Evolutionary conservation across 2,888 invertebrate genomes (phyloP), one percentile per base, ranked within the genome.

Genomic region (Mythimna loreyi): DNA sequence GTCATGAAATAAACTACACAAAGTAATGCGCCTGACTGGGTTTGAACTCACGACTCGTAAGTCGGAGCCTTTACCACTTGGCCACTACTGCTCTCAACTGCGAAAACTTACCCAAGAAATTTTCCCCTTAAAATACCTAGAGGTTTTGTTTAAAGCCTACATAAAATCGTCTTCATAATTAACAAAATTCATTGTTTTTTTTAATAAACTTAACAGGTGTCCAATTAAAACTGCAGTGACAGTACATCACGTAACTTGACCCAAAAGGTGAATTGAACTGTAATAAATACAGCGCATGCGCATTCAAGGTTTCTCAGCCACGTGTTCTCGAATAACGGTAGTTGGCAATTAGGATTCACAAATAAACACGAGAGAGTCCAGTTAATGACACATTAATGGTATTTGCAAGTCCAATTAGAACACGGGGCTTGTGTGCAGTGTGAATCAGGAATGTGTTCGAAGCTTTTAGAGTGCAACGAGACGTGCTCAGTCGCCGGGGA

Each of bases 391-490:
- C 65, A 67, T 81, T 63, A 81, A 66, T 45, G 52, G 43, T 70
- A 83, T 82, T 82, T 80, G 58, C 60, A 77, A 83, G 70, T 79
- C 69, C 63, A 68, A 83, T 74, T 65, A 75, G 53, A 64, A 65
- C 75, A 72, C 62, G 64, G 73, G 53, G 56, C 68, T 60, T 65
- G 67, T 67, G 64, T 60, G 57, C 59, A 47, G 30, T 36, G 66
- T 25, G 66, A 75, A 78, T 73, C 67, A 21, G 75, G 67, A 66
- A 72, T 81, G 45, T 67, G 50, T 55, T 60, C 61, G 56, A 72
- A 69, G 30, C 49, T 68, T 72, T 71, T 70, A 76, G 66, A 25
- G 77, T 72, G 78, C 59, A 82, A 28, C 58, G 59, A 64, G 45
- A 59, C 50, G 56, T 57, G 62, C 13, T 6, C 55, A 7, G 5